Conservation (phyloP, 2,113 vertebrate species). For the Phocoena phocoena region DNA sequence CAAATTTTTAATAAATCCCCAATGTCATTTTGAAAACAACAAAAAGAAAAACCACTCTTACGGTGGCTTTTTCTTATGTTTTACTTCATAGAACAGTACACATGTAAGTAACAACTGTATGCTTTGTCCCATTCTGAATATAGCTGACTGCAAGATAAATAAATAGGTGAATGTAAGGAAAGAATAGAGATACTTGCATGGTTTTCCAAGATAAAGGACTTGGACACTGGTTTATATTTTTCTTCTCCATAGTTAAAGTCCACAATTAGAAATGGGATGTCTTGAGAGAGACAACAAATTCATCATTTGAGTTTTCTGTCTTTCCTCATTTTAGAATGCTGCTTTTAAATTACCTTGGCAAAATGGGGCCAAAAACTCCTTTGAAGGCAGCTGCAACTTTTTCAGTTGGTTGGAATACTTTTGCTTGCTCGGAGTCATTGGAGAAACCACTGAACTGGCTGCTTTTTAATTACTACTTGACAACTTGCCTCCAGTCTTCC, state of each 20-base stretch:
- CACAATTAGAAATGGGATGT: background rate
- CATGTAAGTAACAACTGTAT: background rate
- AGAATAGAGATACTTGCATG: background rate
- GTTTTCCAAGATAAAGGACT: background rate
- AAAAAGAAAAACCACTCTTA: background rate
- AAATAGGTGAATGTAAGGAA: background rate
- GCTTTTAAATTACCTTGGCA: slow-evolving; percentile 96
- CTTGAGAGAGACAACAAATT: background rate
- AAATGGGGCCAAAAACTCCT: slow-evolving; percentile 91
- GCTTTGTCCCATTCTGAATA: background rate
- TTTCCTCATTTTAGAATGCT: slow-evolving; percentile 92
- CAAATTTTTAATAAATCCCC: background rate
- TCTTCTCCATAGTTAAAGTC: background rate
- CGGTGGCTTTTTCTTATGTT: background rate
- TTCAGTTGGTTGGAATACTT: slow-evolving; percentile 98
- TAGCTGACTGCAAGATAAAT: background rate
- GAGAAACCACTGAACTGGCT: slow-evolving; percentile 98
- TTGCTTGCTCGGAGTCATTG: slow-evolving; percentile 94
- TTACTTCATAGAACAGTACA: background rate
- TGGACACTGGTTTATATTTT: background rate
- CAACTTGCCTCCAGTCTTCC: slow-evolving; percentile 96
- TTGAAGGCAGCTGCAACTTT: slow-evolving; percentile 95
- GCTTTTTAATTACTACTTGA: slow-evolving; percentile 99
- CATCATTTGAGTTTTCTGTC: slow-evolving; percentile 57
- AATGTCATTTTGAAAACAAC: background rate